Evolutionary conservation across 2,888 invertebrate species (phyloP), one percentile per base, ranked within the genome.

Genomic region (Sympetrum striolatum): DNA sequence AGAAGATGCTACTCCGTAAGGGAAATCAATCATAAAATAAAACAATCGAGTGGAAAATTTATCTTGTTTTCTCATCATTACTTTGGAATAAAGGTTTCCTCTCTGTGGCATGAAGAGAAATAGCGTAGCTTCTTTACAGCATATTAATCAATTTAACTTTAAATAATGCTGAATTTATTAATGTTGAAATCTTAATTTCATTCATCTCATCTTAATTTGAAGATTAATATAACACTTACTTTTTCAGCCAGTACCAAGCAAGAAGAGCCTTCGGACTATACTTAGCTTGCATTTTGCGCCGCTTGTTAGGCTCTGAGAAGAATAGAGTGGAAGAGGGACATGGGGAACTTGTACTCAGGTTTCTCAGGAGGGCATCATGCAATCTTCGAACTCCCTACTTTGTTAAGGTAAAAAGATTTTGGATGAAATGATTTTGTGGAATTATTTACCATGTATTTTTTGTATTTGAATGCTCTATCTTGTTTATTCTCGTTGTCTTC

Each of bases 221-320:
- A 79, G 1, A 18, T 53, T 53, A 53, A 53, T 53, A 5, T 3
- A 18, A 18, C 3, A 1, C 80, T 91, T 81, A 73, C 90, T 92
- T 91, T 93, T 93, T 79, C 94, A 96, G 96, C 25, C 95, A 95
- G 94, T 92, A 92, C 90, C 93, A 97, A 93, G 96, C 96, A 0
- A 95, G 98, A 10, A 96, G 96, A 93, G 96, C 96, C 0, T 98
- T 98, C 93, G 96, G 96, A 0, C 95, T 96, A 92, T 98, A 97
- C 94, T 95, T 98, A 91, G 96, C 96, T 92, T 96, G 96, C 93
- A 95, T 98, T 91, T 94, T 98, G 92, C 96, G 96, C 92, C 95
- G 97, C 92, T 94, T 96, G 94, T 90, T 92, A 14, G 91, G 91
- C 5, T 90, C 91, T 73, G 90, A 81, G 58, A 91, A 90, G 48